phyloP scores from a whole-genome alignment of 1,140 invertebrate genomes.

The Micrasema longulum region DNA sequence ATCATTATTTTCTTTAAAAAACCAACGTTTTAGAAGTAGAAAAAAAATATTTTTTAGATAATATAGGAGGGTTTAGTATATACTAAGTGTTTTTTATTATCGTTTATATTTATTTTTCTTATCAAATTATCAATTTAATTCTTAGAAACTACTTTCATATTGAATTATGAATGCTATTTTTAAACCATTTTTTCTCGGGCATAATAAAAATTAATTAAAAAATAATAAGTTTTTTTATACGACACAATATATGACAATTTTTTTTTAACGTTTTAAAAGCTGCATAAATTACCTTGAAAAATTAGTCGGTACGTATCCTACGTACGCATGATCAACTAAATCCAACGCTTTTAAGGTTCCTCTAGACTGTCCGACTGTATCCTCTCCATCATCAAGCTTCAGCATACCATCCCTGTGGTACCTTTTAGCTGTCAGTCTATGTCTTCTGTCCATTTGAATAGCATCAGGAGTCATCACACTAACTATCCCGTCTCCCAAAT shows the following conservation, averaged over 20 bases:
- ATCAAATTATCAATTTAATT: too few species aligned
- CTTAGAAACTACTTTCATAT: too few species aligned
- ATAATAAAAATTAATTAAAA: background rate
- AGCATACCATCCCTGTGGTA: slow-evolving; percentile 88
- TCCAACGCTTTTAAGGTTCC: slow-evolving; percentile 86
- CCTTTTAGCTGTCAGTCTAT: slow-evolving; percentile 84
- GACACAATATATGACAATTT: background rate
- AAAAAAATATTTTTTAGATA: too few species aligned
- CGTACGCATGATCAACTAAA: slow-evolving; percentile 82
- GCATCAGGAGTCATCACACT: slow-evolving; percentile 80
- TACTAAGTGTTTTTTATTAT: too few species aligned
- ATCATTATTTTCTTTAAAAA: too few species aligned
- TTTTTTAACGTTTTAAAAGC: background rate
- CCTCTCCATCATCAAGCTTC: slow-evolving; percentile 83
- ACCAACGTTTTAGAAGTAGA: too few species aligned
- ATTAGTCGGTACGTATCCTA: slow-evolving; percentile 86
- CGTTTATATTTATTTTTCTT: too few species aligned
- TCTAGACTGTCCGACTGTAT: slow-evolving; percentile 82
- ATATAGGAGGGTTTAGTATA: too few species aligned
- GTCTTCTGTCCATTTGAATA: slow-evolving; percentile 80
- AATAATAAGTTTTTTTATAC: background rate
- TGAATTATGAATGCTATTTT: too few species aligned
- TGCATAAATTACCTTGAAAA: slow-evolving; percentile 72
- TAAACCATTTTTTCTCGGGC: background rate
- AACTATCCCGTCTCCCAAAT: slow-evolving; percentile 88